These are phyloP conservation scores for Vanacampus margaritifer DNA, from an alignment of 2,113 vertebrate genomes.

Conservation along the genomic window DNA sequence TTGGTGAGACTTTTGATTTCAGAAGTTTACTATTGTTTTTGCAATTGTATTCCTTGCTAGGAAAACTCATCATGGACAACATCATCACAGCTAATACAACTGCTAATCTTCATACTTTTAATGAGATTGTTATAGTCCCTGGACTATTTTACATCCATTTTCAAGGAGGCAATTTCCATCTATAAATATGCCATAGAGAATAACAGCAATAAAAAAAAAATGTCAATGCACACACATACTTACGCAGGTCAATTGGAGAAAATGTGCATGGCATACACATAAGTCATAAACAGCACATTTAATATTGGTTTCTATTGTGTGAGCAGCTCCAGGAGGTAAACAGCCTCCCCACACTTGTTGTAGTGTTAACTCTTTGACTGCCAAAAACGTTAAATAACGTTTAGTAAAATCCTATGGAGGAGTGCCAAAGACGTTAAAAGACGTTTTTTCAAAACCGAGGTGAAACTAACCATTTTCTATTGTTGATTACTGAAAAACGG, in stretches of 20 bases:
- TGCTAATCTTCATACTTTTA: constrained; percentile 2
- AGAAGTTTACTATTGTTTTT: not conserved
- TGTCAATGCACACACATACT: not conserved
- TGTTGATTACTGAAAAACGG: too few species aligned
- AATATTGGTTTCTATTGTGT: constrained; percentile 10
- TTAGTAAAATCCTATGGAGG: too few species aligned
- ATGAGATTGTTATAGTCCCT: not conserved
- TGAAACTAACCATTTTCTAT: too few species aligned
- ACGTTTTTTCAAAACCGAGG: too few species aligned
- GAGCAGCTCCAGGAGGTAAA: constrained; percentile 16
- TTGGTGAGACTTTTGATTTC: not conserved
- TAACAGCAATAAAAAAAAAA: not conserved
- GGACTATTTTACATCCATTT: not conserved
- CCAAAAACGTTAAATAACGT: too few species aligned
- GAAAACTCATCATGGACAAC: not conserved
- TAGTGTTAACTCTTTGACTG: too few species aligned
- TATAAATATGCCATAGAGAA: not conserved
- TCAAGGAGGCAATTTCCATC: not conserved
- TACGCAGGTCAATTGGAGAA: not conserved
- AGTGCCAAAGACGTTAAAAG: too few species aligned
- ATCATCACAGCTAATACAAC: not conserved
- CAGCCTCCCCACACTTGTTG: constrained; percentile 16
- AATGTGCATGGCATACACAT: not conserved
- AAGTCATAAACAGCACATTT: not conserved
- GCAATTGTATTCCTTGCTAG: not conserved